A percentile compares a stretch with the other conserved stretches of the same genome.
Evolutionary conservation across 1,140 invertebrate genomes (phyloP).

Genomic region (Chironomus striatipennis): DNA sequence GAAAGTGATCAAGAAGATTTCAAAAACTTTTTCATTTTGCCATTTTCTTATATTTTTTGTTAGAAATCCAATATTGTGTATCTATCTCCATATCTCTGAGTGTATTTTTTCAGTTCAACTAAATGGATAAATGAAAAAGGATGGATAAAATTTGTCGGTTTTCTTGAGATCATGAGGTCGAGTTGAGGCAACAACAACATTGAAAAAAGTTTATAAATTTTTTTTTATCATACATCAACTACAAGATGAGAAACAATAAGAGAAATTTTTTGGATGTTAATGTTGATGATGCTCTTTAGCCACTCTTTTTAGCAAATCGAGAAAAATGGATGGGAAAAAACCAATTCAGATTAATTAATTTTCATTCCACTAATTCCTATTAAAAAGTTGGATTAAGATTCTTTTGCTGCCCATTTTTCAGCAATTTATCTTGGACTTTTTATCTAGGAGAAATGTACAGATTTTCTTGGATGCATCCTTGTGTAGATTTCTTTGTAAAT

Average conservation of each 20-base stretch:
- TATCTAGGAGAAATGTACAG: too few species aligned
- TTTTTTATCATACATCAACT: neutral
- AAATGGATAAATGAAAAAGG: constrained; percentile 1
- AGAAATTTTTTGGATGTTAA: neutral
- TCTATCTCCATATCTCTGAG: too few species aligned
- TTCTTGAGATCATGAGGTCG: neutral
- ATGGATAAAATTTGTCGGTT: constrained; percentile 6
- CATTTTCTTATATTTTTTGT: too few species aligned
- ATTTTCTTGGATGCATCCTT: too few species aligned
- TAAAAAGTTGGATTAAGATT: too few species aligned
- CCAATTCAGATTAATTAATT: constrained; percentile 23
- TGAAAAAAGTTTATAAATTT: neutral
- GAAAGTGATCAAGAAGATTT: too few species aligned
- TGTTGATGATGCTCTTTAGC: constrained; percentile 1
- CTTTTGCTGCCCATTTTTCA: too few species aligned
- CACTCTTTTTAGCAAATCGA: neutral
- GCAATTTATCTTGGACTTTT: too few species aligned
- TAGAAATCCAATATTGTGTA: too few species aligned
- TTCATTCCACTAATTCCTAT: constrained; percentile 10
- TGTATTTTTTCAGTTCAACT: too few species aligned
- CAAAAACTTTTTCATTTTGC: too few species aligned
- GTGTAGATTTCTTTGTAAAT: too few species aligned
- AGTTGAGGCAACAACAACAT: neutral
- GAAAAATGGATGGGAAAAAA: neutral
- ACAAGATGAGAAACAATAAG: neutral